Conservation (phyloP, 2,888 invertebrate genomes). For the Formica aserva region DNA sequence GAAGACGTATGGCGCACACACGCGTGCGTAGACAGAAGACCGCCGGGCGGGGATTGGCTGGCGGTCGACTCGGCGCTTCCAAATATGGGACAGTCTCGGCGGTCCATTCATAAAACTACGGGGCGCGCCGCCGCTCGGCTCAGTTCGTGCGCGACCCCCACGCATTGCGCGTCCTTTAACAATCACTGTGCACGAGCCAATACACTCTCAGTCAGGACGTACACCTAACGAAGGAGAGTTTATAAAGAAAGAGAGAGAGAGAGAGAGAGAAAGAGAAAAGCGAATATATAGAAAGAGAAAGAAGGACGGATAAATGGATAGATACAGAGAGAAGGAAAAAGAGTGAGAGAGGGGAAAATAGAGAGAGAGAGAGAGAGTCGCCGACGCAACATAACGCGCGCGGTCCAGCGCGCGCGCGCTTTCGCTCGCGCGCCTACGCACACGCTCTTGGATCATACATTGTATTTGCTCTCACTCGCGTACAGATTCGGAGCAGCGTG, state of each 20-base stretch:
- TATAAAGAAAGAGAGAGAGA: slow-evolving; percentile 38
- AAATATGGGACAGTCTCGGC: slow-evolving; percentile 93
- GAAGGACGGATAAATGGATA: slow-evolving; percentile 57
- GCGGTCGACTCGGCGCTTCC: slow-evolving; percentile 89
- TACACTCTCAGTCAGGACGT: slow-evolving; percentile 57
- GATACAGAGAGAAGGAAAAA: slow-evolving; percentile 25
- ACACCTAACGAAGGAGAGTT: slow-evolving; percentile 55
- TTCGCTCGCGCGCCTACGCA: slow-evolving; percentile 52
- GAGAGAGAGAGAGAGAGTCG: slow-evolving; percentile 50
- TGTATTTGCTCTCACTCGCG: slow-evolving; percentile 54
- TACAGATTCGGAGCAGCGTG: slow-evolving; percentile 54
- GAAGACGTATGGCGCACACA: slow-evolving; percentile 54
- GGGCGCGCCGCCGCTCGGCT: slow-evolving; percentile 89
- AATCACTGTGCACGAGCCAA: slow-evolving; percentile 64
- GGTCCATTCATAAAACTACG: slow-evolving; percentile 94
- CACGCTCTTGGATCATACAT: slow-evolving; percentile 40
- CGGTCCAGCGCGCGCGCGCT: slow-evolving; percentile 63
- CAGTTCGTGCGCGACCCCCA: slow-evolving; percentile 88
- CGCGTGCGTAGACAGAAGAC: slow-evolving; percentile 65
- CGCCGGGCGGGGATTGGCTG: slow-evolving; percentile 87
- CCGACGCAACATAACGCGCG: slow-evolving; percentile 68
- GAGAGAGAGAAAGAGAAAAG: slow-evolving; percentile 43
- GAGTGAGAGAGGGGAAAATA: slow-evolving; percentile 38
- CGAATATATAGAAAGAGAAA: slow-evolving; percentile 13
- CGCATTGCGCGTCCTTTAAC: slow-evolving; percentile 83